These are phyloP conservation scores for Lepidochrysops patricia DNA, from an alignment of 2,888 invertebrate genomes.

Conservation along the genomic window DNA sequence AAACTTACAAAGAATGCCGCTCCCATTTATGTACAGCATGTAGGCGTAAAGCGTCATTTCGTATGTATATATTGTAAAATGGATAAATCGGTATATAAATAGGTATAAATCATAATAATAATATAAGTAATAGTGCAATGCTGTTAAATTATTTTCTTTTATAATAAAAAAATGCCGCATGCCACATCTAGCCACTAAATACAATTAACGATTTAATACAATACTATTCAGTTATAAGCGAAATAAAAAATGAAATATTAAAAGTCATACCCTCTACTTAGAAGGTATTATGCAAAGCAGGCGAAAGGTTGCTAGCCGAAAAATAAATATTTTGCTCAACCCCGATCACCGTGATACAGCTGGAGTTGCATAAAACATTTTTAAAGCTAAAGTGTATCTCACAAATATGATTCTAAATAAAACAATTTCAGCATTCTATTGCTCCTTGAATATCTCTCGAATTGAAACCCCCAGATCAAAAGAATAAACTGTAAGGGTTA, in stretches of 20 bases:
- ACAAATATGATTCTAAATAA: background rate
- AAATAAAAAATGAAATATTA: background rate
- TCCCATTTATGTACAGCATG: constrained; percentile 32
- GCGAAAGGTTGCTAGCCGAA: background rate
- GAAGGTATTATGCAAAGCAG: background rate
- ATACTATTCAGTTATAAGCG: background rate
- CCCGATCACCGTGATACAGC: background rate
- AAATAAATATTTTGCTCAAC: background rate
- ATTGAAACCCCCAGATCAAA: constrained; percentile 20
- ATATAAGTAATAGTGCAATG: too few relatives aligned
- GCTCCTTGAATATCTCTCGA: constrained; percentile 4
- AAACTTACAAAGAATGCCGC: constrained; percentile 52
- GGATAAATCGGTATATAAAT: too few relatives aligned
- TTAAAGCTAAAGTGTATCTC: background rate
- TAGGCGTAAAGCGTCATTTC: background rate
- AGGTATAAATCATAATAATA: too few relatives aligned
- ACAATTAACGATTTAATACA: background rate
- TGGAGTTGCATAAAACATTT: constrained; percentile 3
- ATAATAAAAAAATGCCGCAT: too few relatives aligned
- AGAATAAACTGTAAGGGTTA: constrained; percentile 21
- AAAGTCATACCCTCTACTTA: background rate
- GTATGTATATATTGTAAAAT: too few relatives aligned
- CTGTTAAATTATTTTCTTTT: too few relatives aligned
- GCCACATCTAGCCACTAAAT: background rate
- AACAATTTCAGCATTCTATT: constrained; percentile 8